phyloP scores from a whole-genome alignment of 2,888 invertebrate genomes.

The Apoderus coryli region DNA sequence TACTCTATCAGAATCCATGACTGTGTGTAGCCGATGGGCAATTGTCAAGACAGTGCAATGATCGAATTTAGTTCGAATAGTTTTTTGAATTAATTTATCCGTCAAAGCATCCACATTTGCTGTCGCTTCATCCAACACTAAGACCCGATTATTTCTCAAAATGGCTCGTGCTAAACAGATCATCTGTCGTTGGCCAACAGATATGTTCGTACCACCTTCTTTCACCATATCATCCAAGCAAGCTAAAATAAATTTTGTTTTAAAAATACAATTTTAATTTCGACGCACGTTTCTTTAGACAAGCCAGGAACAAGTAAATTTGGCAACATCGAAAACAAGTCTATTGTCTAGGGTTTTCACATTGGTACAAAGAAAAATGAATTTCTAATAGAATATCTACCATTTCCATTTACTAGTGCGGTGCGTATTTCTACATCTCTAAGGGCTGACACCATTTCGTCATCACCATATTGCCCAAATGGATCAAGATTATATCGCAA shows the following conservation, averaged over 20 bases:
- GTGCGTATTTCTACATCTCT: slow-evolving; percentile 35
- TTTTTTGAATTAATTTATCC: slow-evolving; percentile 40
- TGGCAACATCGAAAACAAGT: too few relatives aligned
- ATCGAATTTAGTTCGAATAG: slow-evolving; percentile 38
- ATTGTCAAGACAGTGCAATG: slow-evolving; percentile 45
- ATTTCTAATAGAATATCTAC: slow-evolving; percentile 16
- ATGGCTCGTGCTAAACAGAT: slow-evolving; percentile 69
- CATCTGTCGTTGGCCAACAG: slow-evolving; percentile 68
- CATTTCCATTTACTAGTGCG: slow-evolving; percentile 30
- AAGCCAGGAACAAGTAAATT: too few relatives aligned
- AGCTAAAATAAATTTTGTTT: slow-evolving; percentile 15
- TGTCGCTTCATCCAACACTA: slow-evolving; percentile 48
- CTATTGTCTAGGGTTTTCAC: too few relatives aligned
- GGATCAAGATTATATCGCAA: slow-evolving; percentile 53
- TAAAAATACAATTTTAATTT: background rate
- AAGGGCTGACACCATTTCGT: slow-evolving; percentile 23
- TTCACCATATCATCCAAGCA: slow-evolving; percentile 46
- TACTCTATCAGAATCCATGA: slow-evolving; percentile 45
- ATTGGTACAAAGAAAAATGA: background rate
- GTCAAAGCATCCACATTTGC: slow-evolving; percentile 45
- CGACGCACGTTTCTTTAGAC: too few relatives aligned
- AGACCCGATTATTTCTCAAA: slow-evolving; percentile 53
- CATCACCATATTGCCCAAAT: slow-evolving; percentile 35
- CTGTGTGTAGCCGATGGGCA: slow-evolving; percentile 51
- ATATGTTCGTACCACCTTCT: slow-evolving; percentile 62